These are phyloP conservation scores for Apeltes quadracus DNA, from an alignment of 2,113 vertebrate species.

Conservation along the genomic window DNA sequence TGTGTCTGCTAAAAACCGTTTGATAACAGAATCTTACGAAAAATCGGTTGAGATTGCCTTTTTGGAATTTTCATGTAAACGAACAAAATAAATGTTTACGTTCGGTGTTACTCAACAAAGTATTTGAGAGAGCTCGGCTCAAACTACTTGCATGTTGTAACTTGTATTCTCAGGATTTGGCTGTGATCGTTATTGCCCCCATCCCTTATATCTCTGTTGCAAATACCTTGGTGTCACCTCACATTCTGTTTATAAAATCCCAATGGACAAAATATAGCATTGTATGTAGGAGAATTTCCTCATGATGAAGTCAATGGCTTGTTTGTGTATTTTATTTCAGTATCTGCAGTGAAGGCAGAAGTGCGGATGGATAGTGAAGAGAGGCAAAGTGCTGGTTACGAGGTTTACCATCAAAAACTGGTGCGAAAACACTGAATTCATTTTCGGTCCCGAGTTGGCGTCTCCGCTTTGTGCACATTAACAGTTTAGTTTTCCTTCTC, in stretches of 20 bases:
- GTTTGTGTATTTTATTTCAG: conserved; percentile 55
- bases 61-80: background rate
- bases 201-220: background rate
- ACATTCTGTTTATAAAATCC: background rate
- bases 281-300: background rate
- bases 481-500: background rate
- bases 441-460: too few relatives aligned
- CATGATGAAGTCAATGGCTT: background rate
- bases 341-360: conserved; percentile 91
- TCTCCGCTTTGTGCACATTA: background rate
- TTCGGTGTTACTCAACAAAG: background rate
- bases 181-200: background rate
- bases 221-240: background rate
- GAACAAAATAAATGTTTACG: background rate
- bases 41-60: background rate
- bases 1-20: background rate
- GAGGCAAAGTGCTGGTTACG: conserved; percentile 88
- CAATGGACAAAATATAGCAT: background rate
- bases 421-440: conserved; percentile 71
- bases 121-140: background rate
- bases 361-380: conserved; percentile 91
- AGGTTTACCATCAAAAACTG: conserved; percentile 96
- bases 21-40: background rate
- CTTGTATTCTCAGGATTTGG: background rate
- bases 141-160: background rate